Evolutionary conservation across 1,140 invertebrate genomes (phyloP).

Genomic region (Lordiphosa clarofinis): DNA sequence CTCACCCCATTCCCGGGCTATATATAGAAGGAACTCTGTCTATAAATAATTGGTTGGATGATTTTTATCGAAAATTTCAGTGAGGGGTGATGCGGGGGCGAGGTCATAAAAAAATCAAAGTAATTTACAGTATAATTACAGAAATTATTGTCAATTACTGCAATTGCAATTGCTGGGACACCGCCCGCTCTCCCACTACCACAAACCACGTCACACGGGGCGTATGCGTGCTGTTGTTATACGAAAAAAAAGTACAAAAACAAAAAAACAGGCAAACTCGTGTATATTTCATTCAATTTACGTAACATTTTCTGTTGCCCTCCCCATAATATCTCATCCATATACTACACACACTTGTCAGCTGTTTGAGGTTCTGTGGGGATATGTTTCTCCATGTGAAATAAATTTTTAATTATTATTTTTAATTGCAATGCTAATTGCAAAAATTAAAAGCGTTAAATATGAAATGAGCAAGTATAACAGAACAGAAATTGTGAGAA

Average conservation of each 20-base stretch:
- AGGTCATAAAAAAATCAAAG: slow-evolving; percentile 43
- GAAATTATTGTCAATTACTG: slow-evolving; percentile 75
- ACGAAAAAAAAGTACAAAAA: slow-evolving; percentile 9
- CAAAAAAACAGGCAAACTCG: slow-evolving; percentile 14
- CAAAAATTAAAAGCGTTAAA: slow-evolving; percentile 25
- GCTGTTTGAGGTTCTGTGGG: slow-evolving; percentile 37
- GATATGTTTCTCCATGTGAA: slow-evolving; percentile 17
- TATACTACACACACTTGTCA: slow-evolving; percentile 51
- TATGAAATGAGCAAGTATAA: slow-evolving; percentile 27
- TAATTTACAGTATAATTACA: slow-evolving; percentile 63
- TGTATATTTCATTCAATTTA: slow-evolving; percentile 36
- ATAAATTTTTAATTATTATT: slow-evolving; percentile 64
- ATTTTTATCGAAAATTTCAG: slow-evolving; percentile 36
- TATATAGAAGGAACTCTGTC: slow-evolving; percentile 8
- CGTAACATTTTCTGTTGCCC: slow-evolving; percentile 43
- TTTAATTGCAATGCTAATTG: slow-evolving; percentile 65
- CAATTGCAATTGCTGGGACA: slow-evolving; percentile 49
- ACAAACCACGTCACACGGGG: slow-evolving; percentile 17
- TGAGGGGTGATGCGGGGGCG: neutral
- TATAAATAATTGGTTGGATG: slow-evolving; percentile 33
- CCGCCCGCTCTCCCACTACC: neutral
- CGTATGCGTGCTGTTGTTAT: slow-evolving; percentile 38
- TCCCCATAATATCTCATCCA: slow-evolving; percentile 2
- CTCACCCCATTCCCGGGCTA: neutral
- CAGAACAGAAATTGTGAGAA: slow-evolving; percentile 12